These are phyloP conservation scores for Dorcus hopei DNA, from an alignment of 2,888 invertebrate species.

Conservation along the genomic window DNA sequence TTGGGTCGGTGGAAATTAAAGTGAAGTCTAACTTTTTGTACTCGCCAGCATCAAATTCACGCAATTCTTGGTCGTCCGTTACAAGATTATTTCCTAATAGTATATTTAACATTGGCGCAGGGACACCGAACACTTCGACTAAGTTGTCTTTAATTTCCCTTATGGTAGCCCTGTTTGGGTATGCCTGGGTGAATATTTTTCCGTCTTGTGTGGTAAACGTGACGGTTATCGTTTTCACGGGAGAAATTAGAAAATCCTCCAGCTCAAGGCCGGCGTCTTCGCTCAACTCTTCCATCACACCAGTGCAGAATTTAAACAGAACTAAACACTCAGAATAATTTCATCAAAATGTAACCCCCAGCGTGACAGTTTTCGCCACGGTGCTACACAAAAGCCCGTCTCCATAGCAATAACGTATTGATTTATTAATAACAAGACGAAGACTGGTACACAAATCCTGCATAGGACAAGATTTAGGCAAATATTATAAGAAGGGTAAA, in stretches of 20 bases:
- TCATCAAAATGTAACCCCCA: too few relatives aligned
- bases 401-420: constrained; percentile 9
- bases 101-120: constrained; percentile 52
- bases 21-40: constrained; percentile 34
- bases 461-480: too few relatives aligned
- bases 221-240: constrained; percentile 29
- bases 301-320: neutral
- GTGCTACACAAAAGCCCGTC: neutral
- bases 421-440: constrained; percentile 9
- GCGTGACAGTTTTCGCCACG: too few relatives aligned
- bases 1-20: constrained; percentile 32
- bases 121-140: constrained; percentile 56
- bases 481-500: too few relatives aligned
- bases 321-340: too few relatives aligned
- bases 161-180: constrained; percentile 54
- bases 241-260: constrained; percentile 5
- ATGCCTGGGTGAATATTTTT: constrained; percentile 53
- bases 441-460: neutral
- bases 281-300: constrained; percentile 1
- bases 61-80: constrained; percentile 31
- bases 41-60: constrained; percentile 32
- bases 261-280: neutral
- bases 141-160: constrained; percentile 61
- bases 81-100: constrained; percentile 49
- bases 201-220: constrained; percentile 39